phyloP scores from a whole-genome alignment of 2,888 invertebrate species.

The Trilocha varians region DNA sequence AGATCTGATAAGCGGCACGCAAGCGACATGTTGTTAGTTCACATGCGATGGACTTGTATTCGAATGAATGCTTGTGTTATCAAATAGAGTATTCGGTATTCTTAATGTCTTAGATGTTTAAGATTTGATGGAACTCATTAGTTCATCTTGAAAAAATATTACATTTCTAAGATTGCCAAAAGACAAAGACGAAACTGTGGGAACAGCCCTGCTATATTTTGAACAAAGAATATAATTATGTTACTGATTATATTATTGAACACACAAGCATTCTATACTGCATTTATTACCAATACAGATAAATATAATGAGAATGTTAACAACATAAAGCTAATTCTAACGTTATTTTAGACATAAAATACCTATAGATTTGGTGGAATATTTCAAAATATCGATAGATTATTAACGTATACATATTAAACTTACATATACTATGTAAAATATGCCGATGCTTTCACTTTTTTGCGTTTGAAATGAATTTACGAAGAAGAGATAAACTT shows the following conservation, averaged over 20 bases:
- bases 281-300: slow-evolving; percentile 25
- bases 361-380: slow-evolving; percentile 10
- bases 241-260: slow-evolving; percentile 16
- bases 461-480: background rate
- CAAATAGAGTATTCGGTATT: no score
- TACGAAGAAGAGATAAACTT: background rate
- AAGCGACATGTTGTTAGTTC: slow-evolving; percentile 63
- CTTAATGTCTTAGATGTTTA: no score
- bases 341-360: slow-evolving; percentile 4
- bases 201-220: no score
- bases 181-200: no score
- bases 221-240: no score
- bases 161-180: no score
- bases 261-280: slow-evolving; percentile 37
- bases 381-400: slow-evolving; percentile 6
- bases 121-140: no score
- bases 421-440: background rate
- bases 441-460: background rate
- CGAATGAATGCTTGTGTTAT: slow-evolving; percentile 32
- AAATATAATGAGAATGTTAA: slow-evolving; percentile 19
- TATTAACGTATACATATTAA: background rate
- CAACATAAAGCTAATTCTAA: slow-evolving; percentile 38
- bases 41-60: slow-evolving; percentile 45
- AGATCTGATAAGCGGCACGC: slow-evolving; percentile 83
- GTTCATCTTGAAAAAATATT: no score